Evolutionary conservation across 1,140 invertebrate species (phyloP).

Genomic region (Apolygus lucorum): DNA sequence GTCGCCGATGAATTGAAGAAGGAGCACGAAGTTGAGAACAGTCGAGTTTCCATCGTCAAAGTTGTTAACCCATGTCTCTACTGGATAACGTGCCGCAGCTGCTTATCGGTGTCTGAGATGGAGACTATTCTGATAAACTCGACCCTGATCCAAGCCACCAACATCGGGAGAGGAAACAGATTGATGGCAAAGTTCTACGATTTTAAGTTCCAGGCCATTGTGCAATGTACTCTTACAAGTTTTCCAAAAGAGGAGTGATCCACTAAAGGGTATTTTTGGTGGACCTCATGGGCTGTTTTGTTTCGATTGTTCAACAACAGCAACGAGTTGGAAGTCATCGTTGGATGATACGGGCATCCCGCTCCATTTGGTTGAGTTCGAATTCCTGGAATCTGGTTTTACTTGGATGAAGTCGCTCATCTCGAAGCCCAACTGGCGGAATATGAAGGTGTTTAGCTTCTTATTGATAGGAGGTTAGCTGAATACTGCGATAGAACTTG

Average conservation of each 20-base stretch:
- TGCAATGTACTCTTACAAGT: background rate
- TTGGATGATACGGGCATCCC: no score
- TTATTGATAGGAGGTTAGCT: no score
- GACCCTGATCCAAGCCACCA: background rate
- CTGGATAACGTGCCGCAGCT: background rate
- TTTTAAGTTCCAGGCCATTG: background rate
- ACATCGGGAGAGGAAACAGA: background rate
- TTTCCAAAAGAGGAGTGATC: background rate
- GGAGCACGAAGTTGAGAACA: background rate
- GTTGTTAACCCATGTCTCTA: background rate
- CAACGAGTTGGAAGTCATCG: no score
- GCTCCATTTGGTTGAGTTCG: no score
- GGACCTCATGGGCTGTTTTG: background rate
- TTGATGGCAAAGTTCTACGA: background rate
- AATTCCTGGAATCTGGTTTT: no score
- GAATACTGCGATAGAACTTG: no score
- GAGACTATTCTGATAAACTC: background rate
- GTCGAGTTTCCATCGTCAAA: background rate
- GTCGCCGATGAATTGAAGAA: no score
- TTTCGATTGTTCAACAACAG: background rate
- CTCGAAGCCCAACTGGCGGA: no score
- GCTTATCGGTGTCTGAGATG: background rate
- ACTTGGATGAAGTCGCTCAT: no score
- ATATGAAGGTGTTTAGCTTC: no score
- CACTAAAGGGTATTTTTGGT: background rate